These are phyloP conservation scores for Sceloporus tristichus DNA, from an alignment of 2,113 vertebrate species.

Conservation along the genomic window DNA sequence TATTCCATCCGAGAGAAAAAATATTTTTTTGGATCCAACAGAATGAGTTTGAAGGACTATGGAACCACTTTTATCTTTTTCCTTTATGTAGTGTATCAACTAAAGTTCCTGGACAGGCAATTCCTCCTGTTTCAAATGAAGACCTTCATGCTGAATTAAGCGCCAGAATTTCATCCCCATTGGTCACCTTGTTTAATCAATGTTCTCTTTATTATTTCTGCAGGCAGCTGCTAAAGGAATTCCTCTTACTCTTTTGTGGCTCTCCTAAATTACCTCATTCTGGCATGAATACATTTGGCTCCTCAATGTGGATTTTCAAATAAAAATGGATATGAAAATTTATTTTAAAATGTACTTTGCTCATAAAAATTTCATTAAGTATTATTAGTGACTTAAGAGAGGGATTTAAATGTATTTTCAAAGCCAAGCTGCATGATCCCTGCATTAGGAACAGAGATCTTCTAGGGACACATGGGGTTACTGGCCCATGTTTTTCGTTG, in stretches of 20 bases:
- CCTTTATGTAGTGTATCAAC: conserved; percentile 40
- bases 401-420: conserved; percentile 69
- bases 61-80: conserved; percentile 23
- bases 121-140: conserved; percentile 56
- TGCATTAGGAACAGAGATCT: conserved; percentile 49
- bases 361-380: conserved; percentile 75
- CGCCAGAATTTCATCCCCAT: conserved; percentile 64
- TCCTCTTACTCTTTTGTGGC: conserved; percentile 55
- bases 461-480: conserved; percentile 46
- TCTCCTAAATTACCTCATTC: conserved; percentile 68
- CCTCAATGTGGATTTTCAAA: conserved; percentile 64
- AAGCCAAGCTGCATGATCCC: conserved; percentile 58
- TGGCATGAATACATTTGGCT: conserved; percentile 68
- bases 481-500: background rate
- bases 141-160: conserved; percentile 75
- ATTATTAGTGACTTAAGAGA: conserved; percentile 71
- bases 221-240: conserved; percentile 30
- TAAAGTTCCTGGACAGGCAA: conserved; percentile 46
- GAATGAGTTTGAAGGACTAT: background rate
- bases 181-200: conserved; percentile 66
- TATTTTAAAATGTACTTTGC: conserved; percentile 71
- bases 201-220: conserved; percentile 44
- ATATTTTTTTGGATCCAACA: background rate
- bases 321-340: conserved; percentile 74
- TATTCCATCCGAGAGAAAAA: background rate